Base-by-base conservation (phyloP, 37 sponge, comb jelly and placozoan genomes). In the Geodia barretti region DNA sequence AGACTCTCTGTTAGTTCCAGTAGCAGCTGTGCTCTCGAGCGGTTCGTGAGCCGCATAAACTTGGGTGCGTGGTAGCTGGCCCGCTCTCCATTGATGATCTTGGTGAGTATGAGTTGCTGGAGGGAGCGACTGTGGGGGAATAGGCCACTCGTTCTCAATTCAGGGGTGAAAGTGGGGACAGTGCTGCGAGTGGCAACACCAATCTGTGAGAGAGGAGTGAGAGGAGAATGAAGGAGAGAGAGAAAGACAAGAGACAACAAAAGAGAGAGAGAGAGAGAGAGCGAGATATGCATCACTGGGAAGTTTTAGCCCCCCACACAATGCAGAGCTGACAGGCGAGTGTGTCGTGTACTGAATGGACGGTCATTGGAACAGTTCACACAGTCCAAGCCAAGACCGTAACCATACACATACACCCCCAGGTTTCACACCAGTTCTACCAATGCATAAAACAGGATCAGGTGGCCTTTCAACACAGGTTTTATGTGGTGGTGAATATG, bases 41-140 rank as follows among this genome's bases (percentile, higher is more conserved):
- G 86, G 60, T 82, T 82, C 87, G 91, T 92, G 80, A 96, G 89
- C 31, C 81, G 84, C 63, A 89, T 61, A 72, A 97, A 97, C 34
- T 93, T 90, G 28, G 98, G 93, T 11, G 95, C 93, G 41, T 91
- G 89, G 47, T 90, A 91, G 75, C 87, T 79, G 9, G 98, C 93
- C 24, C 92, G 82, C 76, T 93, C 92, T 31, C 92, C 94, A 60
- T 97, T 97, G 74, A 97, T 83, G 25, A 94, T 47, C 83, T 97
- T 97, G 25, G 92, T 81, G 41, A 92, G 84, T 26, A 97, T 37
- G 66, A 94, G 83, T n/a, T 87, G 71, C 68, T 87, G 83, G 43
- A 94, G 83, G 24, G 68, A 41, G 43, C 66, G 62, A 73, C 96
- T 91, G 78, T 91, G 84, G 2, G 86, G 76, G 72, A 86, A 92